Conservation (phyloP, 2,113 vertebrate species). For the Panthera leo region DNA sequence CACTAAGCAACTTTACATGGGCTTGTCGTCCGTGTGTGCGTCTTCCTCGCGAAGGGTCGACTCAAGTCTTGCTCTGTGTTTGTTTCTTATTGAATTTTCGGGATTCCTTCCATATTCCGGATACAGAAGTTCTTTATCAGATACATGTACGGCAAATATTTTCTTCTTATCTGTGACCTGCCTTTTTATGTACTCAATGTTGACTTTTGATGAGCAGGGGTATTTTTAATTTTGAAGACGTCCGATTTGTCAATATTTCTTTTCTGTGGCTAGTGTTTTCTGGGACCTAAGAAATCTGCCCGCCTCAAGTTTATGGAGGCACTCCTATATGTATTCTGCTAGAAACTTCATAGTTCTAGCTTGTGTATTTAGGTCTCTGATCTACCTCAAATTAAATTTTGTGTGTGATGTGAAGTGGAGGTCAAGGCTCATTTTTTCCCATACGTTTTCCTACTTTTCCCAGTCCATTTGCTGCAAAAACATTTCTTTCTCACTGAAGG, state of each 20-base stretch:
- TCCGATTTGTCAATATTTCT: not conserved
- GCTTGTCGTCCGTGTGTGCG: not conserved
- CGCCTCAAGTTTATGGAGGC: not conserved
- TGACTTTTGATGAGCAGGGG: not conserved
- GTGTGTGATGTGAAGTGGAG: not conserved
- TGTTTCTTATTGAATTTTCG: not conserved
- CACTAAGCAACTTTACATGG: accelerated
- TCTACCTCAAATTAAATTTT: not conserved
- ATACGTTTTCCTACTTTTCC: not conserved
- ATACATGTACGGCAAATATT: not conserved
- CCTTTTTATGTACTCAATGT: not conserved
- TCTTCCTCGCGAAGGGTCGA: not conserved
- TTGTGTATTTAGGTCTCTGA: not conserved
- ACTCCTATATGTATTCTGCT: not conserved
- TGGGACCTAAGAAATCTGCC: not conserved
- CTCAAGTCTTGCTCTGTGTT: not conserved
- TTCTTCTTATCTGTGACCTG: not conserved
- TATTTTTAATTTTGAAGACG: not conserved
- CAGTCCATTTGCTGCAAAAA: not conserved
- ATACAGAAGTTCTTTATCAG: not conserved
- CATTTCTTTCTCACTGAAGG: not conserved
- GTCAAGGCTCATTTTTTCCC: not conserved
- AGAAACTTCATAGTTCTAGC: not conserved
- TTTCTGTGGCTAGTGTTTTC: not conserved
- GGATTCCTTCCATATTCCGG: not conserved